Evolutionary conservation across 2,888 invertebrate species (phyloP).

Genomic region (Diachrysia chrysitis): DNA sequence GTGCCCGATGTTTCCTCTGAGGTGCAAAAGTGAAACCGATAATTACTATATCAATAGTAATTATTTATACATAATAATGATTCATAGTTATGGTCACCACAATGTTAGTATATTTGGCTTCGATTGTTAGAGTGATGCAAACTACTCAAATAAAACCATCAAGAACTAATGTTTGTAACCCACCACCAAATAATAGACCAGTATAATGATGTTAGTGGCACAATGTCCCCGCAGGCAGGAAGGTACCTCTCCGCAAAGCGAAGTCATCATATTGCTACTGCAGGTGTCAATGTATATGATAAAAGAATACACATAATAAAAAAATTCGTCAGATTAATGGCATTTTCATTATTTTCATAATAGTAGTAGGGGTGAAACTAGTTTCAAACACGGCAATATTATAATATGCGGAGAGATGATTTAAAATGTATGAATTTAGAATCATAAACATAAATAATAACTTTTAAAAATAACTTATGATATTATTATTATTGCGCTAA

Average conservation of each 20-base stretch:
- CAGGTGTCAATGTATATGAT: slow-evolving; percentile 63
- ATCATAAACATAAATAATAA: slow-evolving; percentile 13
- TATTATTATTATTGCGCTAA: slow-evolving; percentile 25
- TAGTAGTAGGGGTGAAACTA: slow-evolving; percentile 38
- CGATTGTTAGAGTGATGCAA: slow-evolving; percentile 77
- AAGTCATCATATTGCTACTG: slow-evolving; percentile 85
- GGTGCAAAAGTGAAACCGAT: slow-evolving; percentile 88
- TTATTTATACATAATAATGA: slow-evolving; percentile 63
- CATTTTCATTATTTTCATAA: slow-evolving; percentile 58
- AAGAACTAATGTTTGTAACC: slow-evolving; percentile 72
- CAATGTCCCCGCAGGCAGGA: slow-evolving; percentile 89
- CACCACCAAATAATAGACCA: slow-evolving; percentile 81
- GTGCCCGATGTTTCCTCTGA: slow-evolving; percentile 88
- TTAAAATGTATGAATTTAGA: slow-evolving; percentile 26
- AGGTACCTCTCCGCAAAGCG: slow-evolving; percentile 89
- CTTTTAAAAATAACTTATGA: slow-evolving; percentile 30
- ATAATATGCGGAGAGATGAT: slow-evolving; percentile 20
- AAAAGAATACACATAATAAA: slow-evolving; percentile 53
- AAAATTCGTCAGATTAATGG: slow-evolving; percentile 46
- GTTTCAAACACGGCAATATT: slow-evolving; percentile 40
- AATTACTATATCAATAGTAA: slow-evolving; percentile 75
- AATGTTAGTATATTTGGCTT: slow-evolving; percentile 75
- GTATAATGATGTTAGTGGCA: slow-evolving; percentile 83
- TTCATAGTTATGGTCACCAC: slow-evolving; percentile 62
- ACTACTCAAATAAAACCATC: slow-evolving; percentile 71